These are phyloP conservation scores for Pherbina coryleti DNA, from an alignment of 2,888 invertebrate genomes.

Conservation along the genomic window DNA sequence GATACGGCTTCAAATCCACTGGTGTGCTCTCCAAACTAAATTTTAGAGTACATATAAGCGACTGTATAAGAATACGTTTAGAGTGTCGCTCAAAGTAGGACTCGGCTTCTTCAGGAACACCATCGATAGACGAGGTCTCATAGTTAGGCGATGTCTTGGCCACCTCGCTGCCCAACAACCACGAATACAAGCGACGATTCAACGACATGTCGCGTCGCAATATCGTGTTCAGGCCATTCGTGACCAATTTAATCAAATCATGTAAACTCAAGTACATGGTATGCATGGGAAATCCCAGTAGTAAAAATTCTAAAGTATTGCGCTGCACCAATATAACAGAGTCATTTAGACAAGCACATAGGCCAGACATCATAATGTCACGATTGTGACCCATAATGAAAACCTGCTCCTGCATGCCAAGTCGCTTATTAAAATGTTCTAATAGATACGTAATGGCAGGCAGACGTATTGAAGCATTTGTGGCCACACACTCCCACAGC, in stretches of 20 bases:
- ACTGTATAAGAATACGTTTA: conserved; percentile 76
- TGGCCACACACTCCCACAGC: conserved; percentile 88
- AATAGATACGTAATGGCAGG: conserved; percentile 86
- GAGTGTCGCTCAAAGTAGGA: conserved; percentile 79
- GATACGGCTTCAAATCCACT: conserved; percentile 79
- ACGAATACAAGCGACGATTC: conserved; percentile 86
- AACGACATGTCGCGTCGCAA: conserved; percentile 90
- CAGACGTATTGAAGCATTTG: conserved; percentile 83
- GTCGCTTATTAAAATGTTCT: conserved; percentile 82
- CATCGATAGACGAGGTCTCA: conserved; percentile 54
- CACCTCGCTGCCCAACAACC: conserved; percentile 83
- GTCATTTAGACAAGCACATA: conserved; percentile 86
- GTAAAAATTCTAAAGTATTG: conserved; percentile 84
- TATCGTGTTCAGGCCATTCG: conserved; percentile 80
- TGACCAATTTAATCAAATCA: conserved; percentile 80
- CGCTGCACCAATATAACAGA: conserved; percentile 86
- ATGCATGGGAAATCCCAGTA: conserved; percentile 87
- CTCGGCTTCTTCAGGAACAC: conserved; percentile 49
- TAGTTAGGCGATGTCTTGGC: conserved; percentile 70
- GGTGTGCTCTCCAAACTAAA: conserved; percentile 73
- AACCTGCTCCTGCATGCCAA: conserved; percentile 84
- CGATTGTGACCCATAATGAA: conserved; percentile 87
- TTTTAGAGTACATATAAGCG: conserved; percentile 74
- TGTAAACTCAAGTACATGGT: conserved; percentile 77
- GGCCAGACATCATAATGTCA: conserved; percentile 83